Percentiles rank a stretch among this genome's conserved stretches.
phyloP scores from a whole-genome alignment of 2,797 vertebrate genomes.

The Tragelaphus eurycerus region DNA sequence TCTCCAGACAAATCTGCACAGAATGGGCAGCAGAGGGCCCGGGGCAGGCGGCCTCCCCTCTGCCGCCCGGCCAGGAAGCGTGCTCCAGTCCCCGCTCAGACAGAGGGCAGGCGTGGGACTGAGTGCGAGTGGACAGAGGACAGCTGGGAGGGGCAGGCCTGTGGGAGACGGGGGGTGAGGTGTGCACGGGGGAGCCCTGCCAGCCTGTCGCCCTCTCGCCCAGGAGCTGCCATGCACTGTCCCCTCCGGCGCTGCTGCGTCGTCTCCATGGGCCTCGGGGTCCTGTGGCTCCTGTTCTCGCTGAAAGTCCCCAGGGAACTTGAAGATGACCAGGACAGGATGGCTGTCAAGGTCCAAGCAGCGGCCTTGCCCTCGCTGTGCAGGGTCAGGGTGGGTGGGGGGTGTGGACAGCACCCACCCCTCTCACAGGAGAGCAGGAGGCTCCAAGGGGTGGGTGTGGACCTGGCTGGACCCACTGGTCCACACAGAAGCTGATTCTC shows the following conservation, averaged over 20 bases:
- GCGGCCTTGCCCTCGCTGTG: background rate
- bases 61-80: background rate
- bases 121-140: background rate
- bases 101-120: background rate
- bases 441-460: background rate
- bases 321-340: background rate
- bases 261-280: accelerated
- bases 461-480: background rate
- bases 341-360: conserved; percentile 4
- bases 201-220: accelerated
- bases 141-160: background rate
- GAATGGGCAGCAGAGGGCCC: background rate
- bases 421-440: background rate
- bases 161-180: background rate
- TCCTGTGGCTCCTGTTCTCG: conserved; percentile 41
- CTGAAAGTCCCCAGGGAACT: background rate
- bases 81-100: background rate
- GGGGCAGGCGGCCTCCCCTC: background rate
- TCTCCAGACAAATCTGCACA: background rate
- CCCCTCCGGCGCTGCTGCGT: background rate
- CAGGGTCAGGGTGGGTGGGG: background rate
- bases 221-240: background rate
- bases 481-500: background rate
- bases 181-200: accelerated
- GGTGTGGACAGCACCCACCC: background rate